Percentiles rank a stretch among this genome's conserved stretches.
phyloP scores from a whole-genome alignment of 2,113 vertebrate genomes.

The Bos indicus region DNA sequence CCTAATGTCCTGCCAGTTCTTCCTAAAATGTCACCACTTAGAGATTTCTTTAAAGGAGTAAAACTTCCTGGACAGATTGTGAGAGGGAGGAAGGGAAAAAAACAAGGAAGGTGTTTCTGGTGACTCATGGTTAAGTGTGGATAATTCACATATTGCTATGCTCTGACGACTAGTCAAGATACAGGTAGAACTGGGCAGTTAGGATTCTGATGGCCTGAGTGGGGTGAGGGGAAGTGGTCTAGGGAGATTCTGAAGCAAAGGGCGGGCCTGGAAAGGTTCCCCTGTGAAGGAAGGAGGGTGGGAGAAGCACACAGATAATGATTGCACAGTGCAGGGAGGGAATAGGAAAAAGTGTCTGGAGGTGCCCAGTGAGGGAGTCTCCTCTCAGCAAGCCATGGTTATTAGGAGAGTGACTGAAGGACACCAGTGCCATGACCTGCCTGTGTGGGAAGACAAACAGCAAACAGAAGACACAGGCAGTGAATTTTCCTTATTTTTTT shows the following conservation, averaged over 20 bases:
- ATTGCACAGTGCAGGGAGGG: background rate
- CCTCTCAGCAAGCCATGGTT: background rate
- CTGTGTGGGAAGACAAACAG: background rate
- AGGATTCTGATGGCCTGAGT: background rate
- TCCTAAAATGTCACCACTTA: background rate
- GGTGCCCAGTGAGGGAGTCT: background rate
- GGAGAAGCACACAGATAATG: background rate
- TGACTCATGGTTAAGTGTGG: background rate
- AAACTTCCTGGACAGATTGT: background rate
- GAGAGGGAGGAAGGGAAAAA: background rate
- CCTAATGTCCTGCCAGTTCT: background rate
- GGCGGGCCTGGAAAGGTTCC: background rate
- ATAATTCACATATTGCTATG: background rate
- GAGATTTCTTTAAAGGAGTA: background rate
- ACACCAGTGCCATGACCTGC: rapidly evolving
- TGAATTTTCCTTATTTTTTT: background rate
- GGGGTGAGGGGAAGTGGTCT: background rate
- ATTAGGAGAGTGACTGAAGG: background rate
- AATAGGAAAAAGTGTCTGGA: background rate
- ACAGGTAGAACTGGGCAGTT: background rate
- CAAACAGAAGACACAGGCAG: background rate
- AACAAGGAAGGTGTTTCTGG: background rate
- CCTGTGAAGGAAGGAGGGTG: background rate
- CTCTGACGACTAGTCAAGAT: background rate
- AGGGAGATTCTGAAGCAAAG: background rate